Evolutionary conservation across 2,113 vertebrate genomes (phyloP), one percentile per base, ranked within the genome.

Genomic region (Oenanthe melanoleuca): DNA sequence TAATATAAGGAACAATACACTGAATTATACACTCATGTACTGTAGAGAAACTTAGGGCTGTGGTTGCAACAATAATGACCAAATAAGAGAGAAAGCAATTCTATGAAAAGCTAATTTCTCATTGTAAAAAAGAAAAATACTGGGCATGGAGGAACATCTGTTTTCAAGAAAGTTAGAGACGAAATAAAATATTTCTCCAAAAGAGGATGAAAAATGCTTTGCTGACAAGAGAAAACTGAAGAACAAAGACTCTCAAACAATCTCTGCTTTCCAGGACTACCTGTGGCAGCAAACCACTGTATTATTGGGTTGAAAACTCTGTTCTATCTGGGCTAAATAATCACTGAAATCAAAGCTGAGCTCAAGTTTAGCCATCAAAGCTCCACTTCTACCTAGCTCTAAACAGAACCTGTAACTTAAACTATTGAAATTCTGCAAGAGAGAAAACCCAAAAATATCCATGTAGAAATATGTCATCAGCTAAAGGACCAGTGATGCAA

Each of bases 1-100:
- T 80, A 94, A 84, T 53, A 16, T 23, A 79, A 83, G 31, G 57
- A 95, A 94, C 53, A 94, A 92, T 77, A 52, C 26, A 61, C 34
- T 74, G 6, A n/a, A 64, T 89, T 91, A 81, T 31, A 78, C 29
- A 34, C 31, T 81, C 28, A 70, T 12, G 40, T 69, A 59, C 37
- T 69, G 11, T 6, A 80, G 23, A 75, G 53, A 88, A 93, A 91
- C 45, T 92, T 80, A 64, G 6, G 17, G 45, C 38, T 72, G 71
- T 40, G 31, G 40, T 77, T 89, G 38, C 71, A 91, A 83, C 15
- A 53, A 93, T 56, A 26, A 67, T 31, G 52, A 55, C 37, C 85
- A 72, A 91, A 75, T 71, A 85, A 89, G 73, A 85, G 57, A 87
- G 47, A 69, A 90, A 92, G 53, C n/a, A 52, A 40, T 49, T 73